phyloP scores from a whole-genome alignment of 2,113 vertebrate species.

The Oreochromis aureus region DNA sequence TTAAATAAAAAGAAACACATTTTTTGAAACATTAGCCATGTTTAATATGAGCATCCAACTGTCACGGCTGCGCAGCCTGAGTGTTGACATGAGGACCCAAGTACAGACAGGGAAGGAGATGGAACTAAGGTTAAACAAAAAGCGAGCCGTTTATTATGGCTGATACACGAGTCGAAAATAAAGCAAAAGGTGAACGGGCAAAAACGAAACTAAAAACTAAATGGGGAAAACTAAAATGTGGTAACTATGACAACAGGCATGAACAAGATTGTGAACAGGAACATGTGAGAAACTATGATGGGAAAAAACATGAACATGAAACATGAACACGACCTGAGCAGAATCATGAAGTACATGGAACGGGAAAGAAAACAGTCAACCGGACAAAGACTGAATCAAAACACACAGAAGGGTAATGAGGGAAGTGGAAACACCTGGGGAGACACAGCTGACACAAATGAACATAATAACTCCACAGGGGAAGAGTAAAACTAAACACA shows the following conservation, averaged over 20 bases:
- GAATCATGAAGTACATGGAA: background rate
- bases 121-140: background rate
- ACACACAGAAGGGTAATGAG: background rate
- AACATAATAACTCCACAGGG: background rate
- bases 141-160: background rate
- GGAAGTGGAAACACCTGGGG: background rate
- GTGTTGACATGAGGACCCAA: background rate
- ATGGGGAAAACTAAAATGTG: background rate
- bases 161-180: background rate
- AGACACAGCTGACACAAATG: background rate
- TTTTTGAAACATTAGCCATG: background rate
- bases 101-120: background rate
- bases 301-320: background rate
- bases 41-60: background rate
- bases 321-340: background rate
- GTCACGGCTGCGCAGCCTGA: background rate
- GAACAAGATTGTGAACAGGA: background rate
- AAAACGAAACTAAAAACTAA: background rate
- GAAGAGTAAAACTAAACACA: background rate
- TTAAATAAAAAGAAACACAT: background rate
- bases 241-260: background rate
- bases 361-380: background rate
- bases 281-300: background rate
- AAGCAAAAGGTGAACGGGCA: background rate
- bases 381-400: background rate